Evolutionary conservation across 2,888 invertebrate genomes (phyloP).

Genomic region (Plemyria rubiginata): DNA sequence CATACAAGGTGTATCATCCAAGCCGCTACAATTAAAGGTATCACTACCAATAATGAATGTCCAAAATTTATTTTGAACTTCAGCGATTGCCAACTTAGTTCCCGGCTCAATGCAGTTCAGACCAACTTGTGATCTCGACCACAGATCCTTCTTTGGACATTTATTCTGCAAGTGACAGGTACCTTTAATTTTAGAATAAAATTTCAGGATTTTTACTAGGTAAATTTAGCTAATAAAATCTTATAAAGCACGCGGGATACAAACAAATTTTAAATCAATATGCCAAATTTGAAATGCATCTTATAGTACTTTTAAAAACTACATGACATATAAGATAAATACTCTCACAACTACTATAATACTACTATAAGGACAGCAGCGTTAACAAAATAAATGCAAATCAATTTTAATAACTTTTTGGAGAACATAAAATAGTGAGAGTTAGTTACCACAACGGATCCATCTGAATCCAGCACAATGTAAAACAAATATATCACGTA

Average conservation of each 20-base stretch:
- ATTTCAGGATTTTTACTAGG: constrained; percentile 38
- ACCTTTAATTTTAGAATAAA: constrained; percentile 19
- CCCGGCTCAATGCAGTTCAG: constrained; percentile 8
- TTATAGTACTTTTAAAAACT: constrained; percentile 64
- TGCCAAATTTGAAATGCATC: constrained; percentile 14
- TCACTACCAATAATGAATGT: constrained; percentile 24
- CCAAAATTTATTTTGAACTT: constrained; percentile 18
- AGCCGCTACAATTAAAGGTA: constrained; percentile 30
- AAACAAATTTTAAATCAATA: constrained; percentile 46
- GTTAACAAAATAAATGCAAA: constrained; percentile 29
- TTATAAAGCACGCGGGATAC: constrained; percentile 59
- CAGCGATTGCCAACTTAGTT: constrained; percentile 11
- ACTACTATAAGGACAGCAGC: constrained; percentile 22
- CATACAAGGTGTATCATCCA: constrained; percentile 52
- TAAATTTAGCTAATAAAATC: constrained; percentile 69
- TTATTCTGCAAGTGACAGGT: constrained; percentile 14
- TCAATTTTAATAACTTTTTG: constrained; percentile 11
- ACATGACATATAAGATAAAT: constrained; percentile 43
- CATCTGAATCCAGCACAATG: constrained; percentile 21
- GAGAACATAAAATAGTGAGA: constrained; percentile 26
- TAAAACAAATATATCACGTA: constrained; percentile 42
- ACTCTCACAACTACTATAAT: constrained; percentile 46
- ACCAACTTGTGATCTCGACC: constrained; percentile 10
- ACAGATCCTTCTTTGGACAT: constrained; percentile 21
- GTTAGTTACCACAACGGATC: constrained; percentile 10